Evolutionary conservation across 2,888 invertebrate species (phyloP).

Genomic region (Cyrtodaria siliqua): DNA sequence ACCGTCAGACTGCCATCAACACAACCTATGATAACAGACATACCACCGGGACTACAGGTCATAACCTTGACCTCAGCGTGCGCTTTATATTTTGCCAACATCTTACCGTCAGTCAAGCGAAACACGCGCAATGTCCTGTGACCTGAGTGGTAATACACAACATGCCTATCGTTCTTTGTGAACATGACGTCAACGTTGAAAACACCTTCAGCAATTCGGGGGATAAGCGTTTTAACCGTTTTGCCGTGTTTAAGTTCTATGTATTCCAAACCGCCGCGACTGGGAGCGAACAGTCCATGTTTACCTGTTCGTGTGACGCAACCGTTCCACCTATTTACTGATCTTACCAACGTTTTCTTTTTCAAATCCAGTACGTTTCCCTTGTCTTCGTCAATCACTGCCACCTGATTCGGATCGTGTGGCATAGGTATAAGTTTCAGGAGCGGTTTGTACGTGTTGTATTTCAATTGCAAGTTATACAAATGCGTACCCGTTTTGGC

Average conservation of each 20-base stretch:
- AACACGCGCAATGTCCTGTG: slow-evolving; percentile 97
- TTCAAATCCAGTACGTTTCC: slow-evolving; percentile 94
- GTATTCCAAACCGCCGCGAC: slow-evolving; percentile 96
- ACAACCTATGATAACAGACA: slow-evolving; percentile 91
- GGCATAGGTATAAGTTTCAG: slow-evolving; percentile 84
- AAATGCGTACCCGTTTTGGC: slow-evolving; percentile 91
- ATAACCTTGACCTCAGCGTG: slow-evolving; percentile 84
- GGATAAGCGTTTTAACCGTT: slow-evolving; percentile 95
- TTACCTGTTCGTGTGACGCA: slow-evolving; percentile 88
- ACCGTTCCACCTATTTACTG: slow-evolving; percentile 97
- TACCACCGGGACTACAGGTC: slow-evolving; percentile 81
- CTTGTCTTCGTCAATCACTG: slow-evolving; percentile 95
- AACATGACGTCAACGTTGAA: slow-evolving; percentile 96
- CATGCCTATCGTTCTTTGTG: slow-evolving; percentile 97
- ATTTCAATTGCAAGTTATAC: slow-evolving; percentile 84
- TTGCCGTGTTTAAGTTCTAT: slow-evolving; percentile 95
- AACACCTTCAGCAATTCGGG: slow-evolving; percentile 96
- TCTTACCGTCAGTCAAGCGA: slow-evolving; percentile 94
- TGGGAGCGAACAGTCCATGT: slow-evolving; percentile 96
- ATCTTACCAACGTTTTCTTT: slow-evolving; percentile 94
- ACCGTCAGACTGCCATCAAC: slow-evolving; percentile 97
- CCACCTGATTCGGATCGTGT: slow-evolving; percentile 90
- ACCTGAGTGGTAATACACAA: slow-evolving; percentile 98
- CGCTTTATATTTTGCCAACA: slow-evolving; percentile 93
- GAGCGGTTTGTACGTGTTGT: slow-evolving; percentile 83